Percentiles rank a stretch among this genome's conserved stretches.
phyloP scores from a whole-genome alignment of 2,888 invertebrate species.

The Drosophila phalerata region DNA sequence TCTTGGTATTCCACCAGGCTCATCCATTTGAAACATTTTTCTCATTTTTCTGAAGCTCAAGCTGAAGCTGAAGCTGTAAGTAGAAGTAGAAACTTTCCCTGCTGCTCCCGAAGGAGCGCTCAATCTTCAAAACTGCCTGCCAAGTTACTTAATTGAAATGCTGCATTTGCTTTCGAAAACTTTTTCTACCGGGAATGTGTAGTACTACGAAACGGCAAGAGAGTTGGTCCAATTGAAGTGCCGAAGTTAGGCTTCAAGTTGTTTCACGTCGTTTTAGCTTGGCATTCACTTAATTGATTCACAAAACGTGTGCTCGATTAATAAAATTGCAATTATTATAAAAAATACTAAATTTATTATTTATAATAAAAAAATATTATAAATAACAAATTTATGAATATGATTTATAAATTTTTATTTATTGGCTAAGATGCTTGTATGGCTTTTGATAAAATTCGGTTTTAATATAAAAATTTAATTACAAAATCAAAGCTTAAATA shows the following conservation, averaged over 20 bases:
- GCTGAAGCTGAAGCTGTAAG: neutral
- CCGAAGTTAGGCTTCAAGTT: slow-evolving; percentile 41
- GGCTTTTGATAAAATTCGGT: neutral
- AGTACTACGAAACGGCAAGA: slow-evolving; percentile 10
- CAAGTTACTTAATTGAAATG: slow-evolving; percentile 70
- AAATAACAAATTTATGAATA: no score
- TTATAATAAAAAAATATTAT: no score
- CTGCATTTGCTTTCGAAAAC: slow-evolving; percentile 62
- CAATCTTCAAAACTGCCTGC: slow-evolving; percentile 60
- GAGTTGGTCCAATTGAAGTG: slow-evolving; percentile 30
- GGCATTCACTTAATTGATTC: slow-evolving; percentile 46
- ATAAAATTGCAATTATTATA: slow-evolving; percentile 14
- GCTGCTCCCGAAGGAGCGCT: slow-evolving; percentile 58
- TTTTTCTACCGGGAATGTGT: slow-evolving; percentile 20
- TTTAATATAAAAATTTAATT: slow-evolving; percentile 15
- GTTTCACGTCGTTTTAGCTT: slow-evolving; percentile 30
- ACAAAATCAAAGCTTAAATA: neutral
- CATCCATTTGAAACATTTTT: slow-evolving; percentile 45
- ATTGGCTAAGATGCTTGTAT: neutral
- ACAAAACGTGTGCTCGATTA: slow-evolving; percentile 28
- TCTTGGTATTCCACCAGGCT: slow-evolving; percentile 27
- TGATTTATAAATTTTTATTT: no score
- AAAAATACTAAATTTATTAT: slow-evolving; percentile 3
- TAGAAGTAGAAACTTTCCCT: slow-evolving; percentile 21
- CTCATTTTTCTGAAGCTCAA: slow-evolving; percentile 27